These are phyloP conservation scores for Physella acuta DNA, from an alignment of 1,140 invertebrate species.

Conservation along the genomic window DNA sequence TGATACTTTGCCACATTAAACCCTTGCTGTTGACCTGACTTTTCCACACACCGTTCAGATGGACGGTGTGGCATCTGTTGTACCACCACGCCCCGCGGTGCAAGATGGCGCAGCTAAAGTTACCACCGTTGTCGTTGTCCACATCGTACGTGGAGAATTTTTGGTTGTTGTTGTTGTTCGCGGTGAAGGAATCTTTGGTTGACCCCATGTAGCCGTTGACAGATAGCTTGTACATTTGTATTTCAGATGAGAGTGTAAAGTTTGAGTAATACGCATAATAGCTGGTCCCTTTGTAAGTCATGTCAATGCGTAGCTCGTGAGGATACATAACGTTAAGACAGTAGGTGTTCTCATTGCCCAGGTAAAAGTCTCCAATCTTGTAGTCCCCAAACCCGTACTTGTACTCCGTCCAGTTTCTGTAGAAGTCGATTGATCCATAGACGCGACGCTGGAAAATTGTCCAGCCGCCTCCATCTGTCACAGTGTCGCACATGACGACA, in stretches of 20 bases:
- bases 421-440: slow-evolving; percentile 80
- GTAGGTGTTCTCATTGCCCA: slow-evolving; percentile 39
- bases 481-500: neutral
- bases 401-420: slow-evolving; percentile 88
- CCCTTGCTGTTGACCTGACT: neutral
- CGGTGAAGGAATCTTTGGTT: neutral
- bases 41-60: neutral
- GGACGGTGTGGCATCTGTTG: neutral
- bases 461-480: slow-evolving; percentile 2
- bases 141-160: neutral
- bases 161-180: neutral
- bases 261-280: neutral
- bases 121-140: neutral
- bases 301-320: neutral
- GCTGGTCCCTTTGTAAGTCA: neutral
- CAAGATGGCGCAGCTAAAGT: neutral
- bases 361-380: slow-evolving; percentile 65
- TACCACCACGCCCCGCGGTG: neutral
- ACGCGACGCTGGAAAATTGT: slow-evolving; percentile 71
- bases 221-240: neutral
- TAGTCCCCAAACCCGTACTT: slow-evolving; percentile 88
- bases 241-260: neutral
- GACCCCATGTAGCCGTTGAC: neutral
- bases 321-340: neutral
- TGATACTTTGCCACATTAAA: neutral